Percentiles rank a stretch among this genome's conserved stretches.
Evolutionary conservation across 2,797 vertebrate species (phyloP).

Genomic region (Eulemur mongoz): DNA sequence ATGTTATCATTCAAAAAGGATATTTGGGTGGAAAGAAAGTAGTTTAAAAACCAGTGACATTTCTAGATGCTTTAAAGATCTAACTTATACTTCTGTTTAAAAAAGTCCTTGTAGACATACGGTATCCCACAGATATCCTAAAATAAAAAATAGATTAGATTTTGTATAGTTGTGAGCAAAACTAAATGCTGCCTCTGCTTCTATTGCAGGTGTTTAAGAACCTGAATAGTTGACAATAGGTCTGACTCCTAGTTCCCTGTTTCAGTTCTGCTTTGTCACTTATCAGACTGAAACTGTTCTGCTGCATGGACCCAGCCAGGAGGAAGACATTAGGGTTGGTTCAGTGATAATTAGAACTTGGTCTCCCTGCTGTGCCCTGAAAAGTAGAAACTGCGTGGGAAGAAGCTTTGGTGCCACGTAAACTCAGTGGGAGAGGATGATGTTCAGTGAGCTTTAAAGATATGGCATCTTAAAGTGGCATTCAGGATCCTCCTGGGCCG

Average conservation of each 20-base stretch:
- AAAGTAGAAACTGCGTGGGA: background rate
- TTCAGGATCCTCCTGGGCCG: background rate
- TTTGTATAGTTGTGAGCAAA: background rate
- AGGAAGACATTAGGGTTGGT: background rate
- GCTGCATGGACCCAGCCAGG: background rate
- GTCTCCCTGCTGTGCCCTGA: background rate
- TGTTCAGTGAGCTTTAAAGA: slow-evolving; percentile 9
- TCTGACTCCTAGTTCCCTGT: background rate
- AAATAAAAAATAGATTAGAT: background rate
- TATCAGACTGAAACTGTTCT: background rate
- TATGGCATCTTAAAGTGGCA: background rate
- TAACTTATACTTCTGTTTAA: background rate
- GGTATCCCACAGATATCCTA: background rate
- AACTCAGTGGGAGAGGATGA: slow-evolving; percentile 18
- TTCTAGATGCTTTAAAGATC: background rate
- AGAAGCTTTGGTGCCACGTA: background rate
- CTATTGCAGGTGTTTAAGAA: background rate
- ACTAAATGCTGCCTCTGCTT: background rate
- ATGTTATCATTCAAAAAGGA: background rate
- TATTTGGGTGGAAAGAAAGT: background rate
- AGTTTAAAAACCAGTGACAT: background rate
- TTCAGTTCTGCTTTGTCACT: background rate
- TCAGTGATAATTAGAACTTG: background rate
- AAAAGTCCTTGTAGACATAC: background rate
- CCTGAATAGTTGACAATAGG: background rate